phyloP scores from a whole-genome alignment of 1,140 invertebrate genomes.

The Camponotus vicinus region DNA sequence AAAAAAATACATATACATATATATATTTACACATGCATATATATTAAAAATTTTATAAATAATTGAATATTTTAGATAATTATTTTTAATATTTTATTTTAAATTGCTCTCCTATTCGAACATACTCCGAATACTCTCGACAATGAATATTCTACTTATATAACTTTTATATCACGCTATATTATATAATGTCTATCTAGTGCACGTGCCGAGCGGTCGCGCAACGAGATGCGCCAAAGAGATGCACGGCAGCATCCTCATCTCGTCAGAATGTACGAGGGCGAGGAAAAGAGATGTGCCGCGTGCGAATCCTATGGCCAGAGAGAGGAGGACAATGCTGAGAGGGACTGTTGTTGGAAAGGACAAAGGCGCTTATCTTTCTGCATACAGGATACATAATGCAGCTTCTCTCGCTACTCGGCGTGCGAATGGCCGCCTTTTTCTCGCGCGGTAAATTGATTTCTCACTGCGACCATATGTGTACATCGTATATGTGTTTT shows the following conservation, averaged over 20 bases:
- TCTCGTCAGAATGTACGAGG: neutral
- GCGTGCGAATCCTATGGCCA: conserved; percentile 12
- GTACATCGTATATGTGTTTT: neutral
- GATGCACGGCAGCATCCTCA: conserved; percentile 18
- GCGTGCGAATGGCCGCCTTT: conserved; percentile 20
- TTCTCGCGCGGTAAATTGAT: conserved; percentile 56
- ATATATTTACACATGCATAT: too few species aligned
- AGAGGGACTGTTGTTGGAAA: conserved; percentile 27
- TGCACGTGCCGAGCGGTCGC: neutral
- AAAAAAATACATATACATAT: too few species aligned
- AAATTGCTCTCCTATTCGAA: neutral
- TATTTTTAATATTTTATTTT: neutral
- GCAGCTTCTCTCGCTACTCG: neutral
- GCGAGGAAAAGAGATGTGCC: conserved; percentile 25
- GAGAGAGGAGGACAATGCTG: conserved; percentile 66
- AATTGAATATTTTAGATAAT: neutral
- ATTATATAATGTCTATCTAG: neutral
- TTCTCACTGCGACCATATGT: conserved; percentile 16
- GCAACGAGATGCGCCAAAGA: neutral
- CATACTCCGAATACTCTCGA: neutral
- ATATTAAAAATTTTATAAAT: too few species aligned
- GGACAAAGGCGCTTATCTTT: conserved; percentile 75
- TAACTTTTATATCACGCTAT: neutral
- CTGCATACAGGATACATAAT: conserved; percentile 31
- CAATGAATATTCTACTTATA: neutral